Percentiles rank a stretch among this genome's conserved stretches.
Conservation (phyloP, 2,888 invertebrate species). For the Protonemura montana region DNA sequence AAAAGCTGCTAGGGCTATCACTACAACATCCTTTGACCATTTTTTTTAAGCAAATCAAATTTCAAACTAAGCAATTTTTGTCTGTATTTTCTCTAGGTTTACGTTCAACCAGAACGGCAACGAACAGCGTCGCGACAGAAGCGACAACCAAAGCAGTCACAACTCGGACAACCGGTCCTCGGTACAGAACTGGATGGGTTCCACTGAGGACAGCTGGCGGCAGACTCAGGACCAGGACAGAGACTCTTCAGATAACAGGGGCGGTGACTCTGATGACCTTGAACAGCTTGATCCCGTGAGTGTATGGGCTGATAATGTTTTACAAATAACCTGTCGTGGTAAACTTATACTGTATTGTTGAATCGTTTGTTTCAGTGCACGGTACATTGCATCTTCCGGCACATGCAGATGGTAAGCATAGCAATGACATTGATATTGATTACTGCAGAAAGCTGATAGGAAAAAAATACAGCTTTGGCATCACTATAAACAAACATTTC, state of each 20-base stretch:
- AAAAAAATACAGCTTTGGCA: no score
- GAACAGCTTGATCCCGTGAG: constrained; percentile 38
- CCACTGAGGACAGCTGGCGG: neutral
- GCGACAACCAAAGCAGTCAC: neutral
- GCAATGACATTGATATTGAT: neutral
- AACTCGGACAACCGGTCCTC: neutral
- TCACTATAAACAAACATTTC: no score
- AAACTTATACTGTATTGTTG: no score
- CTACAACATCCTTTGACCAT: no score
- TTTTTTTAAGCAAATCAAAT: no score
- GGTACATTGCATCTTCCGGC: constrained; percentile 39
- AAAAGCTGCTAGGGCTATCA: no score
- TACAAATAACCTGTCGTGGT: no score
- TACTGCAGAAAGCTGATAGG: no score
- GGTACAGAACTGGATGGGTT: neutral
- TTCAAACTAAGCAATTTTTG: no score
- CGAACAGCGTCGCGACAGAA: neutral
- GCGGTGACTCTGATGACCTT: neutral
- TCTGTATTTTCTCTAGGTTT: neutral
- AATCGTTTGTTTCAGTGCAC: constrained; percentile 37
- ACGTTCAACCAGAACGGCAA: constrained; percentile 1
- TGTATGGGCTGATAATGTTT: neutral
- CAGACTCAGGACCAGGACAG: neutral
- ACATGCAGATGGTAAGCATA: constrained; percentile 34
- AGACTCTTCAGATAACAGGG: neutral